These are phyloP conservation scores for Peucedramus taeniatus DNA, from an alignment of 2,113 vertebrate genomes.

Conservation along the genomic window DNA sequence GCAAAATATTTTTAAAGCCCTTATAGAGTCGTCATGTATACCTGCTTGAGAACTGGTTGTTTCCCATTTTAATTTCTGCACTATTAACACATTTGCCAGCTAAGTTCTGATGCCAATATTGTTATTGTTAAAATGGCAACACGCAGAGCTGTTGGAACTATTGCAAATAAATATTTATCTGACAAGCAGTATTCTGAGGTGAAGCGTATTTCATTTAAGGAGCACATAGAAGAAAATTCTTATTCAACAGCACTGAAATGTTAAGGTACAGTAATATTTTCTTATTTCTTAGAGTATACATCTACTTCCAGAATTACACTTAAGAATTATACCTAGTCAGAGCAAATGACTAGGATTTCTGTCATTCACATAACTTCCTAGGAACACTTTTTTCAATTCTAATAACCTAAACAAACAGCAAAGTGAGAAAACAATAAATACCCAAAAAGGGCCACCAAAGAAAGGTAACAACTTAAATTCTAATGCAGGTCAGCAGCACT, in stretches of 20 bases:
- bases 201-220: conserved; percentile 29
- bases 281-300: neutral
- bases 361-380: neutral
- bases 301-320: neutral
- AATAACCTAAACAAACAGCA: neutral
- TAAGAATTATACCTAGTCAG: neutral
- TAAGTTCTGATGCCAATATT: neutral
- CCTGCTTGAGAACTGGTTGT: neutral
- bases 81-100: conserved; percentile 14
- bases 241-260: conserved; percentile 4
- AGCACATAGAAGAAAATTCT: conserved; percentile 8
- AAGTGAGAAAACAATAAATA: neutral
- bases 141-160: neutral
- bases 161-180: conserved; percentile 21
- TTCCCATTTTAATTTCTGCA: conserved; percentile 14
- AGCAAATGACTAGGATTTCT: neutral
- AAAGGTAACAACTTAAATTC: neutral
- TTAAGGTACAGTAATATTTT: neutral
- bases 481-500: neutral
- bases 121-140: neutral
- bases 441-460: neutral
- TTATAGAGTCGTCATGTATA: neutral
- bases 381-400: neutral
- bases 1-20: neutral
- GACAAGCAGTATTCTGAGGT: neutral